Conservation (phyloP, 2,113 vertebrate species). For the Hymenochirus boettgeri region DNA sequence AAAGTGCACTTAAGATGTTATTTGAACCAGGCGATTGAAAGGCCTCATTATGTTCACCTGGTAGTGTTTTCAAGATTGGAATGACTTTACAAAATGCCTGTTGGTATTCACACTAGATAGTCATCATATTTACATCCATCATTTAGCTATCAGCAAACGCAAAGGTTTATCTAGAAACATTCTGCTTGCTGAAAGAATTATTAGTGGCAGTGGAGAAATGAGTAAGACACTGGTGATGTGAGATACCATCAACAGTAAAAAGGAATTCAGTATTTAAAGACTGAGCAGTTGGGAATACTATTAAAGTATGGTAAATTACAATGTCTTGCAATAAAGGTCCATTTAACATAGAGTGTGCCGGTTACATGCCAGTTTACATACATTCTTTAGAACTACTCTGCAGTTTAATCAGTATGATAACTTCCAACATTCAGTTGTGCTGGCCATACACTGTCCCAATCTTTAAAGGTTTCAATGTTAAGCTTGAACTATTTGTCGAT, state of each 20-base stretch:
- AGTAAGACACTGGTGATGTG: slow-evolving; percentile 44
- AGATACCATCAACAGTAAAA: slow-evolving; percentile 36
- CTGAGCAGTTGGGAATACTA: neutral
- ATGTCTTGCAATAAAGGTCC: neutral
- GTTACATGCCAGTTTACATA: neutral
- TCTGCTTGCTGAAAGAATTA: slow-evolving; percentile 40
- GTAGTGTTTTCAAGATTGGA: slow-evolving; percentile 19
- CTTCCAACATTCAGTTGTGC: no score
- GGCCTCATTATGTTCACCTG: slow-evolving; percentile 19
- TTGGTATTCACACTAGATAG: slow-evolving; percentile 28
- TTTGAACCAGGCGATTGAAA: neutral
- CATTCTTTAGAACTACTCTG: neutral
- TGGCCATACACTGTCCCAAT: no score
- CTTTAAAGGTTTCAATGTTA: no score
- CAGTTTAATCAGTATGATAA: no score
- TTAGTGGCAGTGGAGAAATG: slow-evolving; percentile 43
- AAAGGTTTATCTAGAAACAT: slow-evolving; percentile 19
- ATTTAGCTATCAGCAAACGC: slow-evolving; percentile 17
- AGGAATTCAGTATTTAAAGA: slow-evolving; percentile 23
- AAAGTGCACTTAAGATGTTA: neutral
- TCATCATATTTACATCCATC: slow-evolving; percentile 27
- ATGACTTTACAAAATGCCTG: slow-evolving; percentile 2
- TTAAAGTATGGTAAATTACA: neutral
- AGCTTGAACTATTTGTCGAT: no score
- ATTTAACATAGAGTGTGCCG: neutral